Percentiles rank a stretch among this genome's conserved stretches.
Conservation (phyloP, 2,888 invertebrate genomes). For the Drymonia ruficornis region DNA sequence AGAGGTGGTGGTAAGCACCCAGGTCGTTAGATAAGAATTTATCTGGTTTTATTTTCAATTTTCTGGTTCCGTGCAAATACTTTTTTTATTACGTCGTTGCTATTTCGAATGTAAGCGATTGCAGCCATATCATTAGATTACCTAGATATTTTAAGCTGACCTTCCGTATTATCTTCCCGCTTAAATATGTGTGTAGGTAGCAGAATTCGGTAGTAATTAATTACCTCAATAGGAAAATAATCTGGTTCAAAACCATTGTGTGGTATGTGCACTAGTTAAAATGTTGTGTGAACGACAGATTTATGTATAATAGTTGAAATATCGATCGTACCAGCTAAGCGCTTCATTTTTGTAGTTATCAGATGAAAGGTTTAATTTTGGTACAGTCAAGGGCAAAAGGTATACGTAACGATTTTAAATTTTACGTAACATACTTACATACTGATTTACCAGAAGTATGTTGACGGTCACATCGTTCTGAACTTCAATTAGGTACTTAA, state of each 20-base stretch:
- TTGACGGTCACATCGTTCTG: too few relatives aligned
- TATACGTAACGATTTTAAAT: too few relatives aligned
- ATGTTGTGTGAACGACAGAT: constrained; percentile 3
- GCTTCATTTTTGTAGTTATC: neutral
- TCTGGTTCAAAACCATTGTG: constrained; percentile 12
- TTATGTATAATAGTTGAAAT: neutral
- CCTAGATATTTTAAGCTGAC: constrained; percentile 53
- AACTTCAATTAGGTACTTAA: too few relatives aligned
- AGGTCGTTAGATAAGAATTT: constrained; percentile 46
- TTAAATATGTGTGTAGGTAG: constrained; percentile 27
- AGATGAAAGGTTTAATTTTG: too few relatives aligned
- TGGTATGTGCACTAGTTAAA: constrained; percentile 17
- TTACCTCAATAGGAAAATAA: constrained; percentile 27
- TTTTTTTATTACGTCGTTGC: constrained; percentile 31
- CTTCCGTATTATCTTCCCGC: constrained; percentile 46
- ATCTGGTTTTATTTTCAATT: constrained; percentile 13
- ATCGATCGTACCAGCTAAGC: neutral
- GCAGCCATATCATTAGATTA: constrained; percentile 67
- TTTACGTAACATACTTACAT: too few relatives aligned
- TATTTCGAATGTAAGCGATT: constrained; percentile 60
- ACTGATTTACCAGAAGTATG: too few relatives aligned
- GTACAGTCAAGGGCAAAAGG: too few relatives aligned
- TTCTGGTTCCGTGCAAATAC: constrained; percentile 19
- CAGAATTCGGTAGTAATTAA: constrained; percentile 32
- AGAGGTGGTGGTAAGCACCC: too few relatives aligned